Conservation (phyloP, 1,140 invertebrate species). For the Drosophila micromelanica region DNA sequence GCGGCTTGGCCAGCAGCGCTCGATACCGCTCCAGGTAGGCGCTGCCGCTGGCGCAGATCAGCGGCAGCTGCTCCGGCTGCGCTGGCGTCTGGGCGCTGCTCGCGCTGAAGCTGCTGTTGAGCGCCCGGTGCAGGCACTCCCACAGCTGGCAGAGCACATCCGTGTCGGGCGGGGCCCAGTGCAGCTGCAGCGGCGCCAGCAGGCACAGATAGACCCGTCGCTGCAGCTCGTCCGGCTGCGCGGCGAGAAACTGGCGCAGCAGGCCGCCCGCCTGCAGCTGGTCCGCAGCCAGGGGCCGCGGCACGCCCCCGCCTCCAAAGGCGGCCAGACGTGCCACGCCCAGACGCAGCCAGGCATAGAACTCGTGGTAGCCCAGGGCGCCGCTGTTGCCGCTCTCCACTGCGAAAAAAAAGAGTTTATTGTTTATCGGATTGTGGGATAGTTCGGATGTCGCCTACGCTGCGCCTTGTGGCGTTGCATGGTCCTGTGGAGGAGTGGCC, state of each 20-base stretch:
- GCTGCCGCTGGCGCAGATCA: conserved; percentile 54
- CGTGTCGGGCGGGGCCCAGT: conserved; percentile 57
- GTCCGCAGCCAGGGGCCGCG: not conserved
- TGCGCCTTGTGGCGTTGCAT: conserved; percentile 55
- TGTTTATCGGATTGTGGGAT: not conserved
- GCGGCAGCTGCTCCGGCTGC: conserved; percentile 57
- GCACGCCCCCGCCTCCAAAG: conserved; percentile 10
- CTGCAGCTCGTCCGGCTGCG: conserved; percentile 73
- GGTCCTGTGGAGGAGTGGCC: conserved; percentile 64
- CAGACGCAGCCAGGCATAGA: conserved; percentile 64
- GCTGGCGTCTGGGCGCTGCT: conserved; percentile 24
- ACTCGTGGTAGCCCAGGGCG: conserved; percentile 46
- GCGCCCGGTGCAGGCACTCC: conserved; percentile 78
- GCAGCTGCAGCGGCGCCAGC: conserved; percentile 62
- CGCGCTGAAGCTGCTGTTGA: conserved; percentile 68
- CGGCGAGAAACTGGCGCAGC: conserved; percentile 63
- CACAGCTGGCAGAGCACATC: conserved; percentile 74
- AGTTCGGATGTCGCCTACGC: conserved; percentile 13
- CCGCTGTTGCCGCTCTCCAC: conserved; percentile 13
- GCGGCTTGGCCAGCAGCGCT: conserved; percentile 36
- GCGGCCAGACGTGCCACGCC: conserved; percentile 42
- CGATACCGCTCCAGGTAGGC: conserved; percentile 74
- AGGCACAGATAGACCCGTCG: conserved; percentile 65
- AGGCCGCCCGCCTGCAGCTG: conserved; percentile 32
- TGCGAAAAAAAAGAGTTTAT: not conserved